phyloP scores from a whole-genome alignment of 2,113 vertebrate species.

The Callospermophilus lateralis region DNA sequence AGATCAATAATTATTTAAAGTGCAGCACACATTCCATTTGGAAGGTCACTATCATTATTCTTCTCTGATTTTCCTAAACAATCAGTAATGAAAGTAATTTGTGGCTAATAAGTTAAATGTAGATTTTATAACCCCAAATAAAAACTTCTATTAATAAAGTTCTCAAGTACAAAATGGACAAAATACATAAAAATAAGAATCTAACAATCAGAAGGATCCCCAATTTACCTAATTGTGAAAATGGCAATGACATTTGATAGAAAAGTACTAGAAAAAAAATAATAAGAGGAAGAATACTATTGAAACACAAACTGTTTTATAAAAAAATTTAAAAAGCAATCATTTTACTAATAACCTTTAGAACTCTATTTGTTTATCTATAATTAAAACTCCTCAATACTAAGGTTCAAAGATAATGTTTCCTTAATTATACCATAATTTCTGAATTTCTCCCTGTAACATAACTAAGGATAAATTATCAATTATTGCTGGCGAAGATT shows the following conservation, averaged over 20 bases:
- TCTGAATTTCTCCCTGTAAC: neutral
- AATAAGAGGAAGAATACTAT: neutral
- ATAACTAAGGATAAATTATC: neutral
- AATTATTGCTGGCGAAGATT: neutral
- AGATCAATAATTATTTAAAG: neutral
- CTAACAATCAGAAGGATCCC: neutral
- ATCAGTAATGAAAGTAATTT: conserved; percentile 22
- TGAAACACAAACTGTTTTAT: conserved; percentile 3
- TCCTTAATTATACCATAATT: neutral
- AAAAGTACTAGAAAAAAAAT: neutral
- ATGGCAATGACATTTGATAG: neutral
- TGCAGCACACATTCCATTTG: neutral
- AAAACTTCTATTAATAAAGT: neutral
- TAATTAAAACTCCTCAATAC: neutral
- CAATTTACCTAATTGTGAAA: neutral
- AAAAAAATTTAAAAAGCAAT: neutral
- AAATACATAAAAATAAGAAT: conserved; percentile 41
- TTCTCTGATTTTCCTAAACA: neutral
- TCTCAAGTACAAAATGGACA: conserved; percentile 4
- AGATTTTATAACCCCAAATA: conserved; percentile 53
- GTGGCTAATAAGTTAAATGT: neutral
- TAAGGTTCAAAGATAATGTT: neutral
- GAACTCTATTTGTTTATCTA: neutral
- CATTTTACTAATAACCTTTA: conserved; percentile 31
- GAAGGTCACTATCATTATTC: neutral